These are phyloP conservation scores for Epinotia nisella DNA, from an alignment of 2,888 invertebrate genomes.

Conservation along the genomic window DNA sequence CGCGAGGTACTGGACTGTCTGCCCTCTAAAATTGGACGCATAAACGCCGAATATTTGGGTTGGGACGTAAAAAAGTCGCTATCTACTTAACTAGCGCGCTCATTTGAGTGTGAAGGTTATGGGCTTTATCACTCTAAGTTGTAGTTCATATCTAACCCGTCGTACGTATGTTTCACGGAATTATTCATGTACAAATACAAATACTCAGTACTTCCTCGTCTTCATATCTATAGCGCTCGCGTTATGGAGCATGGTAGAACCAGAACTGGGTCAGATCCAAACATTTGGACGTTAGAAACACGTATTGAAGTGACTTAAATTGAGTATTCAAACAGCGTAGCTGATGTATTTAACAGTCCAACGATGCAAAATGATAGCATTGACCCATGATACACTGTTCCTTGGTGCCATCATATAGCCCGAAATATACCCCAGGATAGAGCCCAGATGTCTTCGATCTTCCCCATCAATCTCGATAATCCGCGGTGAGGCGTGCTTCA, in stretches of 20 bases:
- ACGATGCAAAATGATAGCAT: too few relatives aligned
- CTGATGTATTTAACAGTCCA: background rate
- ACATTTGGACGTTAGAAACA: background rate
- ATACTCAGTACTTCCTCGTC: background rate
- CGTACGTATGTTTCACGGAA: background rate
- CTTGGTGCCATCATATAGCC: too few relatives aligned
- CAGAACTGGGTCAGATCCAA: background rate
- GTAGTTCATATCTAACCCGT: background rate
- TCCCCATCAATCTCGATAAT: background rate
- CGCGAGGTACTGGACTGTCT: conserved; percentile 19
- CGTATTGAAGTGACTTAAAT: background rate
- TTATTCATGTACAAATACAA: background rate
- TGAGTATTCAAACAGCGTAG: background rate
- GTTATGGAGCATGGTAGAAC: conserved; percentile 8
- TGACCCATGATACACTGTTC: too few relatives aligned
- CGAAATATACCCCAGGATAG: background rate
- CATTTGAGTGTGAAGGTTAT: background rate
- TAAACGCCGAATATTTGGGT: background rate
- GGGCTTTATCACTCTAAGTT: background rate
- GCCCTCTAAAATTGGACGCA: conserved; percentile 9
- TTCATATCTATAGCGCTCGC: conserved; percentile 5
- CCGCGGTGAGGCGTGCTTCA: conserved; percentile 12
- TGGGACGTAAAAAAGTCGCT: background rate
- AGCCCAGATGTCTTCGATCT: conserved; percentile 1
- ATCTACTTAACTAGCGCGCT: background rate